Evolutionary conservation across 2,113 vertebrate species (phyloP), one percentile per base, ranked within the genome.

Genomic region (Forbesichthys papilliferus): DNA sequence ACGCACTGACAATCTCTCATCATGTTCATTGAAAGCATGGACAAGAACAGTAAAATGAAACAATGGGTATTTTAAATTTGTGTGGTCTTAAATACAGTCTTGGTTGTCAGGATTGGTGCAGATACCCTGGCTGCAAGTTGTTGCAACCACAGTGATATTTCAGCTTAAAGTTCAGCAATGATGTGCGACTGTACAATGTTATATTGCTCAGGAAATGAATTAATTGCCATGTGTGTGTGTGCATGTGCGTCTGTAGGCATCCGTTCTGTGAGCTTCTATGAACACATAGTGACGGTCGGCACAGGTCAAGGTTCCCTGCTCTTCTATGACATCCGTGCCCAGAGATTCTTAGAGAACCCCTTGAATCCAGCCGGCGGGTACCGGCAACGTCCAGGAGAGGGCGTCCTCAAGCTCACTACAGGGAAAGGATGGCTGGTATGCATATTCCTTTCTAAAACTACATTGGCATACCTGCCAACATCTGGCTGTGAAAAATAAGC

Each of bases 371-470:
- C 88, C 63, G 87, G 75, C 1, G 92, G 90, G 9, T 93, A 93
- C 84, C 91, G 92, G 74, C 93, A 94, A 76, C 94, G 91, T 74
- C 84, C 91, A 11, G 91, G 92, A 85, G 96, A 96, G 59, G 95
- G 96, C 80, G 94, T 96, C 84, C 88, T 99, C 42, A 99, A 98
- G 84, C 83, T 99, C 84, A 93, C 93, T 4, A 98, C 97, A 6
- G 96, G 96, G 68, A 96, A 93, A 90, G 98, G 97, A 85, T 99
- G 97, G 97, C 95, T 99, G 95, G 98, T 99, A 75, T 89, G 94
- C 10, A 51, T 1, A 58, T 4, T 10, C 27, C 0, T 52, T 48
- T n/a, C 48, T 2, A 48, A 16, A 42, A 5, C 1, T n/a, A 90
- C 5, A 6, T 16, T 58, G 9, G 27, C 27, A 27, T 27, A 27